These are phyloP conservation scores for Unio pictorum DNA, from an alignment of 2,888 invertebrate species.

Conservation along the genomic window DNA sequence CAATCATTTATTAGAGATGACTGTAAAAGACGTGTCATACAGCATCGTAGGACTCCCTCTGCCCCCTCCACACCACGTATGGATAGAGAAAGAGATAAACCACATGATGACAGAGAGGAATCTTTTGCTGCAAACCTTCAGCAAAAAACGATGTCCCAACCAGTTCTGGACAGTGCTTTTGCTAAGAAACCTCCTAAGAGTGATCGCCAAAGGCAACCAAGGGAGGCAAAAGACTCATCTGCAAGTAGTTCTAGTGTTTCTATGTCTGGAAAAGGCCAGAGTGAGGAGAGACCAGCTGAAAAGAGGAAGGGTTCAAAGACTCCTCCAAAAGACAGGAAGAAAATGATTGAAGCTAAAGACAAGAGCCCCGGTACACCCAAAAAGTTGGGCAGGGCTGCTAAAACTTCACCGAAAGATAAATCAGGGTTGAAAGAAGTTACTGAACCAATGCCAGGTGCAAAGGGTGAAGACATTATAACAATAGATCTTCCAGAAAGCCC, in stretches of 20 bases:
- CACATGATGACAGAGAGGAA: constrained; percentile 10
- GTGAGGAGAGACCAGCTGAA: constrained; percentile 43
- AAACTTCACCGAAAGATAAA: constrained; percentile 11
- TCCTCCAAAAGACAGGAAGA: constrained; percentile 48
- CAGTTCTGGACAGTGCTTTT: constrained; percentile 33
- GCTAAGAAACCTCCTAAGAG: constrained; percentile 25
- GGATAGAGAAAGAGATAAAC: constrained; percentile 21
- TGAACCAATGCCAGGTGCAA: constrained; percentile 19
- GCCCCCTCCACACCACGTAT: constrained; percentile 58
- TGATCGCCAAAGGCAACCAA: constrained; percentile 10
- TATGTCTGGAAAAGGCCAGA: constrained; percentile 15
- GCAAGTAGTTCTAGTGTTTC: constrained; percentile 17
- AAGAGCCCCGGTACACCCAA: constrained; percentile 17
- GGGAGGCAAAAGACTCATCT: constrained; percentile 20
- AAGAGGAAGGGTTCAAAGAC: constrained; percentile 48
- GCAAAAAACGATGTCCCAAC: constrained; percentile 39
- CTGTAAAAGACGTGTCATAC: constrained; percentile 51
- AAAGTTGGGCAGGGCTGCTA: constrained; percentile 2
- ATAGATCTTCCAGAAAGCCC: constrained; percentile 47
- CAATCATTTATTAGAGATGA: constrained; percentile 59
- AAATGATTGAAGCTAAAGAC: constrained; percentile 35
- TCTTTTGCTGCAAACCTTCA: constrained; percentile 7
- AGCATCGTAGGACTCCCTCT: constrained; percentile 58
- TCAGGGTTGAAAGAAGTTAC: constrained; percentile 24
- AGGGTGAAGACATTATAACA: constrained; percentile 18